Evolutionary conservation across 2,113 vertebrate species (phyloP).

Genomic region (Gasterosteus aculeatus): DNA sequence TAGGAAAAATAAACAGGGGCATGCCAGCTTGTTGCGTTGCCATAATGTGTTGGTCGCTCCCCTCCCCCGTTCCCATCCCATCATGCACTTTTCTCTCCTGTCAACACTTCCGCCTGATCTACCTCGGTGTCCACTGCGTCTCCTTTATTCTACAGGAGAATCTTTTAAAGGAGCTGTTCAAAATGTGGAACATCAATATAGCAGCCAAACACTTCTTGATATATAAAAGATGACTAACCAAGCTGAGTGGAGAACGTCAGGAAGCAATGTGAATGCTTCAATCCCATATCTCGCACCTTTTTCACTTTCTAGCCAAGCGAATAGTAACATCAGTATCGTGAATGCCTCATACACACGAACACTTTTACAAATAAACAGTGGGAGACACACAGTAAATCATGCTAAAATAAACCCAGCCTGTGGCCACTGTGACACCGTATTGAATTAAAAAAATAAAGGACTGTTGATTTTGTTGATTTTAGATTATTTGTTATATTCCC

Average conservation of each 20-base stretch:
- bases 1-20: slow-evolving; percentile 43
- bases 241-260: neutral
- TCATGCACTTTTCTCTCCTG: slow-evolving; percentile 34
- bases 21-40: slow-evolving; percentile 64
- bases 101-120: slow-evolving; percentile 36
- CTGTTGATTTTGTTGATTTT: slow-evolving; percentile 54
- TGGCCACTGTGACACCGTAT: slow-evolving; percentile 20
- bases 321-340: neutral
- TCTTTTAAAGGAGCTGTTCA: neutral
- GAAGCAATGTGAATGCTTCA: neutral
- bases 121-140: slow-evolving; percentile 6
- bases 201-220: neutral
- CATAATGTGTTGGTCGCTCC: slow-evolving; percentile 48
- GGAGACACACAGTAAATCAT: slow-evolving; percentile 24
- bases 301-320: too few species aligned
- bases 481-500: neutral
- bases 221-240: neutral
- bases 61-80: slow-evolving; percentile 37
- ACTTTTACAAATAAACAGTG: neutral
- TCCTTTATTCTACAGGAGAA: slow-evolving; percentile 1
- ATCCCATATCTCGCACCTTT: neutral
- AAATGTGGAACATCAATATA: neutral
- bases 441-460: neutral
- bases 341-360: neutral
- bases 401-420: slow-evolving; percentile 31